A percentile compares a stretch with the other conserved stretches of the same genome.
phyloP scores from a whole-genome alignment of 2,888 invertebrate species.

The Papilio elwesi region DNA sequence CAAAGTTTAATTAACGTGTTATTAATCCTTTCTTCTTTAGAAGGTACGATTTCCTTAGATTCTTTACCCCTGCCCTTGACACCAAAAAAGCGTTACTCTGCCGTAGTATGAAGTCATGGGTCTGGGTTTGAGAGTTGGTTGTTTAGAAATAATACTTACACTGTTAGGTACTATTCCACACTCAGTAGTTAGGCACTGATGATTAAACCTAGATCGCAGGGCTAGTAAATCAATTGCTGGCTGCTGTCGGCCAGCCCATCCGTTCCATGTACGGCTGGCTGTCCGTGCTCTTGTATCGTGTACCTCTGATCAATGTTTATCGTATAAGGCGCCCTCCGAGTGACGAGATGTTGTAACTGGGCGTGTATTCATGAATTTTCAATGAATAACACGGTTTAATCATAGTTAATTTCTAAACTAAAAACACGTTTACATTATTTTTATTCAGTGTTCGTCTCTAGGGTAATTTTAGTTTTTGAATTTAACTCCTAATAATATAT shows the following conservation, averaged over 20 bases:
- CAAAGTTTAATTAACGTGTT: no score
- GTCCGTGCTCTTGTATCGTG: constrained; percentile 33
- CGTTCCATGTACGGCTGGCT: constrained; percentile 34
- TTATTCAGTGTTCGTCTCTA: neutral
- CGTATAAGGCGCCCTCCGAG: constrained; percentile 34
- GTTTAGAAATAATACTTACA: constrained; percentile 22
- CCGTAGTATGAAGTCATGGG: neutral
- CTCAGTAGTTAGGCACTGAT: constrained; percentile 19
- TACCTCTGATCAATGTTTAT: constrained; percentile 35
- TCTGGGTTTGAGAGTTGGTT: neutral
- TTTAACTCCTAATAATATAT: no score
- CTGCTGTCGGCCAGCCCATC: constrained; percentile 25
- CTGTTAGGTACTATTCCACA: neutral
- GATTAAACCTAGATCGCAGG: constrained; percentile 23
- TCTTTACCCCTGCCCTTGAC: no score
- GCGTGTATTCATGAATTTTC: constrained; percentile 20
- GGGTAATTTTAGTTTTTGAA: neutral
- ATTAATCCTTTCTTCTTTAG: no score
- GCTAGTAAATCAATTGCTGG: constrained; percentile 30
- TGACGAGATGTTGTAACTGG: constrained; percentile 31
- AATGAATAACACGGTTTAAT: constrained; percentile 24
- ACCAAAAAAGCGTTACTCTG: neutral
- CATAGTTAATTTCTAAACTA: neutral
- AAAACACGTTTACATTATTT: neutral
- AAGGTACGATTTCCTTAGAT: no score